Conservation (phyloP, 2,888 invertebrate genomes). For the Nomada fabriciana region DNA sequence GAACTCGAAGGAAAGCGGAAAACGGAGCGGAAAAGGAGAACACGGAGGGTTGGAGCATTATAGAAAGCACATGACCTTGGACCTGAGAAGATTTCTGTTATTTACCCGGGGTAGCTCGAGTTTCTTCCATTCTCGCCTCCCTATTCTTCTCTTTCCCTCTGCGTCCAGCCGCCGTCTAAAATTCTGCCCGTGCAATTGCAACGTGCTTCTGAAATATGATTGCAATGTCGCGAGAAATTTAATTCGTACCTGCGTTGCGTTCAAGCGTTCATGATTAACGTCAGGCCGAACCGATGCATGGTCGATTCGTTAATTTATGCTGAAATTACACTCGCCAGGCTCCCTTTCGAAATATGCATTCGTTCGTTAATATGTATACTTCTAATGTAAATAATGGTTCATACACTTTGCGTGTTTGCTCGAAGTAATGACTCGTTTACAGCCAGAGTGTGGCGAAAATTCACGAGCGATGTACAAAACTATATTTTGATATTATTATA, state of each 20-base stretch:
- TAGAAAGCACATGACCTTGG: constrained; percentile 58
- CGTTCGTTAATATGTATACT: background rate
- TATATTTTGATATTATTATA: too few relatives aligned
- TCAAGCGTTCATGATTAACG: background rate
- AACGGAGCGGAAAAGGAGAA: constrained; percentile 23
- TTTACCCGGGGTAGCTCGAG: constrained; percentile 34
- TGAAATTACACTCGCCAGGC: background rate
- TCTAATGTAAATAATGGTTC: constrained; percentile 9
- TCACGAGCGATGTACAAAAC: too few relatives aligned
- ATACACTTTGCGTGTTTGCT: background rate
- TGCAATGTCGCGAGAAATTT: constrained; percentile 4
- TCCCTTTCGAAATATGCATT: background rate
- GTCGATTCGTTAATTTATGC: constrained; percentile 26
- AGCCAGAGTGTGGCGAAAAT: too few relatives aligned
- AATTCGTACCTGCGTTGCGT: background rate
- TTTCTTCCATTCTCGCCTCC: background rate
- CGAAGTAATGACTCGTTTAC: too few relatives aligned
- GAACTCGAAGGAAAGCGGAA: constrained; percentile 14
- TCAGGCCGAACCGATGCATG: background rate
- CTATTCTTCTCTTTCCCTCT: background rate
- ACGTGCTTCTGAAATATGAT: constrained; percentile 1
- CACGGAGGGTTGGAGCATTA: constrained; percentile 17
- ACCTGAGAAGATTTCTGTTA: constrained; percentile 41
- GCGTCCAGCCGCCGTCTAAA: background rate
- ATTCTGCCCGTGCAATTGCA: constrained; percentile 9